Conservation (phyloP, 64 coral and sea anemone species). For the Montipora efflorescens region DNA sequence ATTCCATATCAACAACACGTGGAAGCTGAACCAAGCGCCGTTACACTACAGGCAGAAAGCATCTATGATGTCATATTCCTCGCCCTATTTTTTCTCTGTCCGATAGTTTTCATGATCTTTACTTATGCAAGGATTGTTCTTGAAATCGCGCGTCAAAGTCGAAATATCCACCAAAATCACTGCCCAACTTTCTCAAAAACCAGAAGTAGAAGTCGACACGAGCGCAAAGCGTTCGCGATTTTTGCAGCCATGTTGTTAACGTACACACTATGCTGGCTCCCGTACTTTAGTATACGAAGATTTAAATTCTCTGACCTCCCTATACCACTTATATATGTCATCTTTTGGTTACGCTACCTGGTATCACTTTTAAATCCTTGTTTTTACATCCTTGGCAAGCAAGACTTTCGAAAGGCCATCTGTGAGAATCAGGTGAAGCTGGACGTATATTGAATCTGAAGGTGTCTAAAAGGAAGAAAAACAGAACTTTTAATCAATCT, state of each 20-base stretch:
- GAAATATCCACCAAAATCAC: slow-evolving; percentile 62
- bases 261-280: slow-evolving; percentile 70
- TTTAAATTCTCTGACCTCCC: slow-evolving; percentile 21
- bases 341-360: slow-evolving; percentile 60
- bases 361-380: slow-evolving; percentile 80
- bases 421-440: not conserved
- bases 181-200: not conserved
- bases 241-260: slow-evolving; percentile 66
- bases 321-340: slow-evolving; percentile 43
- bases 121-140: slow-evolving; percentile 68
- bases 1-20: slow-evolving; percentile 1
- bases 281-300: slow-evolving; percentile 57
- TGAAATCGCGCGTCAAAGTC: slow-evolving; percentile 66
- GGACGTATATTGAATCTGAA: not conserved
- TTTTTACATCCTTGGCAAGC: slow-evolving; percentile 84
- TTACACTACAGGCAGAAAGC: slow-evolving; percentile 35
- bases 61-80: slow-evolving; percentile 51
- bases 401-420: slow-evolving; percentile 77
- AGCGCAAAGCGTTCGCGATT: slow-evolving; percentile 65
- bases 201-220: slow-evolving; percentile 46
- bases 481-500: not conserved
- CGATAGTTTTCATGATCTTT: slow-evolving; percentile 74
- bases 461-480: not conserved
- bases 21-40: not conserved
- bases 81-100: slow-evolving; percentile 53